These are phyloP conservation scores for Hippocampus mohnikei DNA, from an alignment of 2,113 vertebrate genomes.

Conservation along the genomic window DNA sequence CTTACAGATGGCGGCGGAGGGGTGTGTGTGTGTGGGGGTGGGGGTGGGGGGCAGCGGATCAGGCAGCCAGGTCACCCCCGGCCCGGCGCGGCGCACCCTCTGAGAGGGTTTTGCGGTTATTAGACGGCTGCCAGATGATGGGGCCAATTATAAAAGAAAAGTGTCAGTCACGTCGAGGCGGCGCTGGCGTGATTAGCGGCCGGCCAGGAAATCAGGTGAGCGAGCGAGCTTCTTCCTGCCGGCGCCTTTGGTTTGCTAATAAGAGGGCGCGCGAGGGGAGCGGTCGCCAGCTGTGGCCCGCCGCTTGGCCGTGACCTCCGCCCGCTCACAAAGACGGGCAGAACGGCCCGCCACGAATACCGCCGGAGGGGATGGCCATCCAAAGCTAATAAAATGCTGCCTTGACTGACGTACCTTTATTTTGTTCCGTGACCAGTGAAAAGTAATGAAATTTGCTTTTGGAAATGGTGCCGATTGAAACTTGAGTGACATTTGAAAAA, in stretches of 20 bases:
- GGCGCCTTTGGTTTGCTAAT: slow-evolving; percentile 99
- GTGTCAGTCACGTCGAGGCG: slow-evolving; percentile 99
- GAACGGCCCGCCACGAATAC: slow-evolving; percentile 76
- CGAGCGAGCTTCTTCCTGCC: slow-evolving; percentile 92
- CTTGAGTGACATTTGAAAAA: no score
- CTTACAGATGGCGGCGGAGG: slow-evolving; percentile 65
- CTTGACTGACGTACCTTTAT: no score
- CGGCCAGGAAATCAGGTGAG: slow-evolving; percentile 99
- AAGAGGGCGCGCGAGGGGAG: slow-evolving; percentile 85
- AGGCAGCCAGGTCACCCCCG: slow-evolving; percentile 83
- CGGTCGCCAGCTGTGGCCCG: slow-evolving; percentile 96
- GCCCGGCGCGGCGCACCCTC: slow-evolving; percentile 84
- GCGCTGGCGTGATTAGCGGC: slow-evolving; percentile 95
- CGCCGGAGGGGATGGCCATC: background rate
- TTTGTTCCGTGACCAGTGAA: no score
- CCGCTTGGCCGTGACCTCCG: slow-evolving; percentile 94
- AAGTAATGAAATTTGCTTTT: no score
- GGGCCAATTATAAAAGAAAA: slow-evolving; percentile 99
- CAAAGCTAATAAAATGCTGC: no score
- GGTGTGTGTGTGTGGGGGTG: background rate
- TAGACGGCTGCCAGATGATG: slow-evolving; percentile 99
- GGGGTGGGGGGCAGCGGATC: slow-evolving; percentile 70
- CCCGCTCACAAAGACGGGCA: slow-evolving; percentile 81
- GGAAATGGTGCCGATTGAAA: no score
- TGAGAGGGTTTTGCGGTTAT: slow-evolving; percentile 99